phyloP scores from a whole-genome alignment of 1,140 invertebrate genomes.

The Metaphire vulgaris region DNA sequence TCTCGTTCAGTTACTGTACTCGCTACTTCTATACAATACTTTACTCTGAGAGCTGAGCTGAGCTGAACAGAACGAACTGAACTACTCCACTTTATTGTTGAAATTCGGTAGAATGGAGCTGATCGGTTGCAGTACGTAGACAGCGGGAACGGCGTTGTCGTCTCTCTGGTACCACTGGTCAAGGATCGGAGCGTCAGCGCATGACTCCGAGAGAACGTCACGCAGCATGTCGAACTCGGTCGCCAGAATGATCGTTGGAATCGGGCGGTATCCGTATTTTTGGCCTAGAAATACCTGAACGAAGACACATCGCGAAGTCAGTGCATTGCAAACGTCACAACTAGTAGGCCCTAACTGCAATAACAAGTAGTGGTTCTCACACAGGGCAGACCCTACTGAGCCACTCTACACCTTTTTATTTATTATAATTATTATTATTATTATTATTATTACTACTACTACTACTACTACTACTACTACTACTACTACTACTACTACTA shows the following conservation, averaged over 20 bases:
- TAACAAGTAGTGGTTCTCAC: no score
- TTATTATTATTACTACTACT: background rate
- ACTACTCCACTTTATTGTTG: conserved; percentile 99
- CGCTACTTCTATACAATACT: no score
- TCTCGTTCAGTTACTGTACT: no score
- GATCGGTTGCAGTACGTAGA: conserved; percentile 90
- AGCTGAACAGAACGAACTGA: no score
- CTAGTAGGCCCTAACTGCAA: no score
- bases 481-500: conserved; percentile 3
- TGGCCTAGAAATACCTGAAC: conserved; percentile 30
- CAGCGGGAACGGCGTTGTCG: conserved; percentile 80
- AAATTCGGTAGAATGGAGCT: conserved; percentile 95
- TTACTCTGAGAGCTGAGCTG: no score
- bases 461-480: conserved; percentile 2
- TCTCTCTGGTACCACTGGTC: conserved; percentile 86
- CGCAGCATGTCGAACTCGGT: conserved; percentile 75
- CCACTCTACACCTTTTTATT: no score
- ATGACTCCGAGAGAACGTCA: conserved; percentile 46
- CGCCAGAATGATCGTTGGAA: conserved; percentile 75
- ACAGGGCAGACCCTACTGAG: no score
- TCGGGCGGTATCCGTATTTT: conserved; percentile 90
- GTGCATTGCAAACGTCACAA: no score
- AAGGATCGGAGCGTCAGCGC: conserved; percentile 6
- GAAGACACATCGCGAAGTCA: no score
- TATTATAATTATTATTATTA: background rate